Percentiles rank a stretch among this genome's conserved stretches.
These are phyloP conservation scores for Perca schrenkii DNA, from an alignment of 2,113 vertebrate species.

Conservation along the genomic window DNA sequence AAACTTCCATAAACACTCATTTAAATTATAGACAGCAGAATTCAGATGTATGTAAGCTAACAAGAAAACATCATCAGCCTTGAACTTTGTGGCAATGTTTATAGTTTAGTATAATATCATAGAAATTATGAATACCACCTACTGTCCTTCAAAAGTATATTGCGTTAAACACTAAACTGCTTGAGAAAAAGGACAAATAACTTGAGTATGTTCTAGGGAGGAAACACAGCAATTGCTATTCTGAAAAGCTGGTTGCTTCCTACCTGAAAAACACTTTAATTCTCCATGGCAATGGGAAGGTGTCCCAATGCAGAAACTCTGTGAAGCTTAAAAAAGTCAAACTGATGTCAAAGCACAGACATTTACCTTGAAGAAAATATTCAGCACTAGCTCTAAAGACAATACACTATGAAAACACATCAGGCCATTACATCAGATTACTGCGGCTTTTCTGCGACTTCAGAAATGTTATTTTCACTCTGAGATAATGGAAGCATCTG, in stretches of 20 bases:
- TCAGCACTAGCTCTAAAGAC: neutral
- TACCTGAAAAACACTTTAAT: constrained; percentile 11
- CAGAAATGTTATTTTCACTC: constrained; percentile 27
- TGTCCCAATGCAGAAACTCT: neutral
- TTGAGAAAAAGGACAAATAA: neutral
- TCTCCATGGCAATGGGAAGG: neutral
- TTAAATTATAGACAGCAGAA: neutral
- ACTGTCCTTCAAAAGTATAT: neutral
- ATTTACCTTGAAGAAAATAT: neutral
- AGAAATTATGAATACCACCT: neutral
- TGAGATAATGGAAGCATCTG: constrained; percentile 28
- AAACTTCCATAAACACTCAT: neutral
- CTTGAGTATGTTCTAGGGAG: neutral
- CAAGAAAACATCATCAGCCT: neutral
- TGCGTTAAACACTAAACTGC: neutral
- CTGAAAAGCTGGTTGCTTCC: neutral
- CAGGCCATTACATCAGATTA: constrained; percentile 4
- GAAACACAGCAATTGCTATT: neutral
- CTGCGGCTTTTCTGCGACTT: neutral
- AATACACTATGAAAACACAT: constrained; percentile 13
- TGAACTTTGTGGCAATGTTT: neutral
- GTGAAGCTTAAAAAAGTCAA: constrained; percentile 4
- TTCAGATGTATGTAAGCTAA: neutral
- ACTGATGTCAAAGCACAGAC: constrained; percentile 19
- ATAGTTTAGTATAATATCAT: neutral